Base-by-base conservation (phyloP, 1,140 invertebrate genomes). In the Drosophila bifasciata region DNA sequence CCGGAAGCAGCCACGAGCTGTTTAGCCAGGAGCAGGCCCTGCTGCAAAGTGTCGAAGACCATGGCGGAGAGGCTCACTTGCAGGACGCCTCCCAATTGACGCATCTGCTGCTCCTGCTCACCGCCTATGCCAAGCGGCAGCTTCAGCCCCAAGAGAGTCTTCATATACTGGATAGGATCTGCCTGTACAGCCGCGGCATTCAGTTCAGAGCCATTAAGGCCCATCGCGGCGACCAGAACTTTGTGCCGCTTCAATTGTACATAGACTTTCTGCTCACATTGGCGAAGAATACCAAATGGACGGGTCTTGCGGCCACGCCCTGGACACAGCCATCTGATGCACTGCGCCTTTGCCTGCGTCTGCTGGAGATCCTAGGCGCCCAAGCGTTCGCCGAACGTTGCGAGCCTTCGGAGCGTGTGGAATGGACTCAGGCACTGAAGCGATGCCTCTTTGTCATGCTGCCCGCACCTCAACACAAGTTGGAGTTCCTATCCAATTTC, bases 401-500 rank as follows among this genome's bases (percentile, higher is more conserved):
- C 13, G 32, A 36, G 13, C 36, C 9, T 3, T 15, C 21, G 0
- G 69, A 80, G 21, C 71, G 59, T 5, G 39, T 28, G 2, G 89
- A 88, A 51, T 91, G 89, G 89, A 56, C 73, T 0, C 63, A 59
- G 2, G 76, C 72, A 0, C 53, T 91, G 4, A 73, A 77, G 40
- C 52, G 72, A 44, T 76, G 76, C 8, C 66, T 94, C 0, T 78
- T 92, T 46, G 83, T 90, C 21, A 76, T 92, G n/a, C 92, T 92
- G 57, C 90, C 86, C 3, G 85, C 79, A 36, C 15, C 91, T 1
- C 91, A 91, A 67, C 86, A 93, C 11, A 93, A 92, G 74, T 89
- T 93, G 15, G 91, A 93, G 3, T 93, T 93, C 21, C 73, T 94
- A 2, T 90, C 91, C 6, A 93, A 93, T 73, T 92, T 93, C 23